phyloP scores from a whole-genome alignment of 2,113 vertebrate genomes.

The Paramormyrops kingsleyae region DNA sequence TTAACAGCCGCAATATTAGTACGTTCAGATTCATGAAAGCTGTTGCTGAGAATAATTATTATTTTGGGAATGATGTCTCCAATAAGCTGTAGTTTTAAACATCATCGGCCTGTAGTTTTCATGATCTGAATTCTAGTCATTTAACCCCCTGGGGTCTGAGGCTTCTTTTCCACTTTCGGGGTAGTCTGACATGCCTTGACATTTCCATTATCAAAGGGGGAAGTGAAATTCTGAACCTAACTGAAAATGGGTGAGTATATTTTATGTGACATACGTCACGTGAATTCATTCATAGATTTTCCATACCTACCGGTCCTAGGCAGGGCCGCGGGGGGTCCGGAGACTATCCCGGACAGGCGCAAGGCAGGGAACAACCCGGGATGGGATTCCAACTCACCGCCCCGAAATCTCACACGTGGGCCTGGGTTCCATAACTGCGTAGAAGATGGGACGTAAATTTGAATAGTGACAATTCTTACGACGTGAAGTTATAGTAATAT shows the following conservation, averaged over 20 bases:
- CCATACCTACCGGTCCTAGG: not conserved
- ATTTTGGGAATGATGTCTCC: not conserved
- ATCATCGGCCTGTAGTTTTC: not conserved
- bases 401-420: not conserved
- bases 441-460: not conserved
- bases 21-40: not conserved
- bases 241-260: not conserved
- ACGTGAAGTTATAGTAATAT: not conserved
- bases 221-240: not conserved
- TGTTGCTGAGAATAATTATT: not conserved
- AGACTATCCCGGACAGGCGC: not conserved
- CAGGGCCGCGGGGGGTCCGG: not conserved
- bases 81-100: not conserved
- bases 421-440: not conserved
- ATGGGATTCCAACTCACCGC: not conserved
- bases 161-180: no score
- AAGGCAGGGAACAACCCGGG: not conserved
- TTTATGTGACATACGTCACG: not conserved
- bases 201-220: not conserved
- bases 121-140: no score
- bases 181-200: no score
- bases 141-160: no score
- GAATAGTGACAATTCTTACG: not conserved
- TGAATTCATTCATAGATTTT: not conserved
- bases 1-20: not conserved